These are phyloP conservation scores for Chauna torquata DNA, from an alignment of 2,113 vertebrate species.

Conservation along the genomic window DNA sequence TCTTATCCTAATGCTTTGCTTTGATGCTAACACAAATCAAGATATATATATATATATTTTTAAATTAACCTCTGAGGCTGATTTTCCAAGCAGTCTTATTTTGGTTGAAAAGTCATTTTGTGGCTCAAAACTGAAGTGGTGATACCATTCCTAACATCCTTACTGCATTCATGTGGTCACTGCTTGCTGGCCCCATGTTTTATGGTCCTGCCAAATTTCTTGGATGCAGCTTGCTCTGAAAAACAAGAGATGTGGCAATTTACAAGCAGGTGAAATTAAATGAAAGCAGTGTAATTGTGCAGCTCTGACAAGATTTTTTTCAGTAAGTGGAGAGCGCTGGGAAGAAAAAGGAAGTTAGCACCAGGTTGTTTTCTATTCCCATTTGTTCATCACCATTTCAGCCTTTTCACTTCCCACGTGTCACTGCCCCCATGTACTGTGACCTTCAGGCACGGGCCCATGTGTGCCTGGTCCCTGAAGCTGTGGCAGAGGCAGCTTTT, in stretches of 20 bases:
- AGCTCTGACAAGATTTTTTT: neutral
- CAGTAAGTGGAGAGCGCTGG: neutral
- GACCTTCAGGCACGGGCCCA: neutral
- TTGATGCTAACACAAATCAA: conserved; percentile 19
- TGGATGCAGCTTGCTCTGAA: neutral
- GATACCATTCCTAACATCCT: neutral
- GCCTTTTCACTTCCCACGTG: neutral
- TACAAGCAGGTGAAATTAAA: neutral
- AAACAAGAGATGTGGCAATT: neutral
- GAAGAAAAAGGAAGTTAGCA: neutral
- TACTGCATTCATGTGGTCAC: neutral
- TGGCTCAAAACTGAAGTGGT: neutral
- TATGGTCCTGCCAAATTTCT: neutral
- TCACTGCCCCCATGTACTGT: fast-evolving
- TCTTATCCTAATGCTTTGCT: conserved; percentile 27
- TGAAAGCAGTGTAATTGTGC: neutral
- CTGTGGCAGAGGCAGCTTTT: neutral
- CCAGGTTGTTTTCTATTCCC: neutral
- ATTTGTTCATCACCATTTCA: fast-evolving
- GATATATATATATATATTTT: neutral
- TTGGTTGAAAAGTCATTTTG: neutral
- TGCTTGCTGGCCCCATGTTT: neutral
- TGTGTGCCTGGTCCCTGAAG: fast-evolving
- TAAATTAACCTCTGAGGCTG: neutral
- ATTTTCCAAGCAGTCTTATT: neutral